These are phyloP conservation scores for Cotesia chilonis DNA, from an alignment of 1,140 invertebrate species.

Conservation along the genomic window DNA sequence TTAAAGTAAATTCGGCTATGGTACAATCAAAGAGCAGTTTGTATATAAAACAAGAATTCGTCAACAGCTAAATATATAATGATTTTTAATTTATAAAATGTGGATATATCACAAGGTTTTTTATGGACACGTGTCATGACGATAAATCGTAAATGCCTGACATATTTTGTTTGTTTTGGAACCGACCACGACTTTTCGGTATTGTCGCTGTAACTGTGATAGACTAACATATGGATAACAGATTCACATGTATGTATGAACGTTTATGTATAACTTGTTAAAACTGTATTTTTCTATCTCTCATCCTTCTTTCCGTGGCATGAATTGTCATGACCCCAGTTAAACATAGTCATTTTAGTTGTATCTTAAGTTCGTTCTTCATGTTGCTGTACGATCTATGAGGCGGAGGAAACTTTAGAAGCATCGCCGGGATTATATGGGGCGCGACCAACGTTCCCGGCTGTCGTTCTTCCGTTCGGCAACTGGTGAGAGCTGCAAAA, in stretches of 20 bases:
- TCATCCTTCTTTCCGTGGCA: conserved; percentile 4
- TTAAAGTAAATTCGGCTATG: too few relatives aligned
- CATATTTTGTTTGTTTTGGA: conserved; percentile 58
- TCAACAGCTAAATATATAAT: background rate
- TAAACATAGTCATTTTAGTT: conserved; percentile 10
- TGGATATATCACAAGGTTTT: conserved; percentile 18
- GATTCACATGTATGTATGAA: background rate
- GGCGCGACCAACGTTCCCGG: conserved; percentile 52
- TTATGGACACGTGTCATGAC: conserved; percentile 58
- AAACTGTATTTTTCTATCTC: conserved; percentile 6
- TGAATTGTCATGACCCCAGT: conserved; percentile 11
- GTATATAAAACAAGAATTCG: background rate
- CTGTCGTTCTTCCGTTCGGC: conserved; percentile 27
- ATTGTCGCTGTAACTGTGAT: conserved; percentile 40
- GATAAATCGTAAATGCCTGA: conserved; percentile 63
- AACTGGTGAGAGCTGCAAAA: conserved; percentile 38
- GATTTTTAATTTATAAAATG: background rate
- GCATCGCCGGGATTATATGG: conserved; percentile 64
- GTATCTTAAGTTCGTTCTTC: conserved; percentile 2
- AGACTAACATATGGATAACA: conserved; percentile 52
- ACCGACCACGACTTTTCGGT: conserved; percentile 44
- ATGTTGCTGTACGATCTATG: conserved; percentile 50
- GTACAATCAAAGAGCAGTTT: background rate
- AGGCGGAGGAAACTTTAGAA: conserved; percentile 55
- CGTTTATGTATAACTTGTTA: background rate